phyloP scores from a whole-genome alignment of 2,113 vertebrate genomes.

The Chaetura pelagica region DNA sequence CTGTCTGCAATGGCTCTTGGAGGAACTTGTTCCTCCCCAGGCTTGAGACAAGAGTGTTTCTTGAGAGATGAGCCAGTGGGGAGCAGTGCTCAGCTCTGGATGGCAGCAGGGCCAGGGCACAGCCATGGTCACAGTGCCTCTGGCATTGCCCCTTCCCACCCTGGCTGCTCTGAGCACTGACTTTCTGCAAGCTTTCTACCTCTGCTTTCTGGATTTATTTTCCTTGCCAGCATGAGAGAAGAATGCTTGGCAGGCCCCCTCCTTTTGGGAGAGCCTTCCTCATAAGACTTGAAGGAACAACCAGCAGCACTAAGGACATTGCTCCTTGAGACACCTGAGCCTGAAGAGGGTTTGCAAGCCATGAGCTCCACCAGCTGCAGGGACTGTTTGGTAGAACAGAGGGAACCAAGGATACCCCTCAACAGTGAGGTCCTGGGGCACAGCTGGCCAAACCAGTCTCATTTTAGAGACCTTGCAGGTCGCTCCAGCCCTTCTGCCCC shows the following conservation, averaged over 20 bases:
- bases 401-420: background rate
- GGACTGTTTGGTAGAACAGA: background rate
- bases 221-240: background rate
- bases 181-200: background rate
- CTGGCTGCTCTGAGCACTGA: fast-evolving
- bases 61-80: background rate
- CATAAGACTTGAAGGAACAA: background rate
- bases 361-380: background rate
- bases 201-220: background rate
- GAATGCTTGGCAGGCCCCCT: background rate
- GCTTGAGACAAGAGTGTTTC: background rate
- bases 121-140: background rate
- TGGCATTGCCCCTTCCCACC: background rate
- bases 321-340: background rate
- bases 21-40: background rate
- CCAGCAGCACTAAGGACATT: background rate
- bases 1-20: background rate
- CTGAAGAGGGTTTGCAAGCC: background rate
- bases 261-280: fast-evolving
- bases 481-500: background rate
- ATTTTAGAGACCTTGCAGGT: background rate
- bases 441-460: background rate
- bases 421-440: background rate
- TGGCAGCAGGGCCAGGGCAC: background rate
- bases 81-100: background rate